Evolutionary conservation across 2,113 vertebrate genomes (phyloP).

Genomic region (Myotis yumanensis): DNA sequence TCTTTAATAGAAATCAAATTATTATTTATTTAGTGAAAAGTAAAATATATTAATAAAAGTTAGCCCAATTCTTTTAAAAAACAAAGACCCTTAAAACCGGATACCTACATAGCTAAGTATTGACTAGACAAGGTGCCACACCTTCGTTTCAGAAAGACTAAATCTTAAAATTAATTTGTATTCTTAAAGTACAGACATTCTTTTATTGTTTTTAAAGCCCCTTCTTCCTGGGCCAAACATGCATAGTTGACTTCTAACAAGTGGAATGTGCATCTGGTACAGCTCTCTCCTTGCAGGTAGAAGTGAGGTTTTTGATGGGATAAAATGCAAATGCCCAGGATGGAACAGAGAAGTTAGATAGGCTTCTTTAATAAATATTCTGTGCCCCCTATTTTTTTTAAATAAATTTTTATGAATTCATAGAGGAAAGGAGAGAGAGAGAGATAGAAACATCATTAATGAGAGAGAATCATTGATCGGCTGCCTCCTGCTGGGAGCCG

Average conservation of each 20-base stretch:
- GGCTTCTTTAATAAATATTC: not conserved
- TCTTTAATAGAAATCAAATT: constrained; percentile 2
- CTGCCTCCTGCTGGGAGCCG: too few species aligned
- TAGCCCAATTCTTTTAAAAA: not conserved
- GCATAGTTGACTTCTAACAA: not conserved
- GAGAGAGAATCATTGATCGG: too few species aligned
- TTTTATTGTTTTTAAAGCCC: not conserved
- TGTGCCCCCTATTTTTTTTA: not conserved
- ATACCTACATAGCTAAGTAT: not conserved
- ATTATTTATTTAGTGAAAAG: not conserved
- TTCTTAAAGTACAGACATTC: not conserved
- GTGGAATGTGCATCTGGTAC: not conserved
- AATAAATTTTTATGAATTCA: too few species aligned
- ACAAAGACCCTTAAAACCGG: not conserved
- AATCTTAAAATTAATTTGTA: not conserved
- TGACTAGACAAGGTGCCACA: not conserved
- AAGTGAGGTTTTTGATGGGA: not conserved
- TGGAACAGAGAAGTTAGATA: not conserved
- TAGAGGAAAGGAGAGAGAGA: too few species aligned
- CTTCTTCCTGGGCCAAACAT: not conserved
- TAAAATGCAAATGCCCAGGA: not conserved
- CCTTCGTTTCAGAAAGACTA: not conserved
- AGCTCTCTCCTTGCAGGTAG: not conserved
- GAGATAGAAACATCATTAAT: too few species aligned
- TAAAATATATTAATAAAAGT: not conserved